These are phyloP conservation scores for Pseudeuparius sepicola DNA, from an alignment of 2,888 invertebrate genomes.

Conservation along the genomic window DNA sequence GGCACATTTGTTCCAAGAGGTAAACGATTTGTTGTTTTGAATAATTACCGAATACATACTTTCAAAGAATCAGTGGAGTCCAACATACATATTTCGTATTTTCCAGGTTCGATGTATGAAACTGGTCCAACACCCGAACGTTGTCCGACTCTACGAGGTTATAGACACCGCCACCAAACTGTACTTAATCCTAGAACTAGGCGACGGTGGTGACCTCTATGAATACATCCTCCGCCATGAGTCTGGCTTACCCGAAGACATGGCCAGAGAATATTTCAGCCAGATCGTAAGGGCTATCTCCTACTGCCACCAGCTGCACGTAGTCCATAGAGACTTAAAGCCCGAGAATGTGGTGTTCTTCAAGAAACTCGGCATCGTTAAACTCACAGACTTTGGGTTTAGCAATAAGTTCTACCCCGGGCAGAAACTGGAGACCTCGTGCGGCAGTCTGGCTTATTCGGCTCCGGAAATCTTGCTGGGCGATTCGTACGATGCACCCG, in stretches of 20 bases:
- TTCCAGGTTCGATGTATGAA: slow-evolving; percentile 91
- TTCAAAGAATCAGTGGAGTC: no score
- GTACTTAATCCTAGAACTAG: slow-evolving; percentile 92
- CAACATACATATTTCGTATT: no score
- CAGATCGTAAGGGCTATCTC: slow-evolving; percentile 97
- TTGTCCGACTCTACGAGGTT: slow-evolving; percentile 95
- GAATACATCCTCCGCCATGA: slow-evolving; percentile 97
- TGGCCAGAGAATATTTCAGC: slow-evolving; percentile 86
- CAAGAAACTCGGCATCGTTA: slow-evolving; percentile 92
- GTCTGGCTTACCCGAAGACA: slow-evolving; percentile 71
- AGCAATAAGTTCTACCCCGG: slow-evolving; percentile 96
- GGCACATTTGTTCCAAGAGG: slow-evolving; percentile 93
- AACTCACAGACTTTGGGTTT: slow-evolving; percentile 96
- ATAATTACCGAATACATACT: neutral
- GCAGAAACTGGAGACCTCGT: slow-evolving; percentile 93
- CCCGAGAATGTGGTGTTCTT: slow-evolving; percentile 99
- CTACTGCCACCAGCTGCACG: slow-evolving; percentile 90
- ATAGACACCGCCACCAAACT: slow-evolving; percentile 98
- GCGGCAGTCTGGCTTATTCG: slow-evolving; percentile 97
- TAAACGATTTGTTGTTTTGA: slow-evolving; percentile 38
- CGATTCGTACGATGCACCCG: slow-evolving; percentile 97
- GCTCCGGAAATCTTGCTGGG: slow-evolving; percentile 98
- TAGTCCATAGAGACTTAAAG: slow-evolving; percentile 87
- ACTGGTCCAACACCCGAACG: slow-evolving; percentile 97
- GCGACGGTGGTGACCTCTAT: slow-evolving; percentile 97